These are phyloP conservation scores for Brevipalpus yothersi DNA, from an alignment of 1,140 invertebrate genomes.

Conservation along the genomic window DNA sequence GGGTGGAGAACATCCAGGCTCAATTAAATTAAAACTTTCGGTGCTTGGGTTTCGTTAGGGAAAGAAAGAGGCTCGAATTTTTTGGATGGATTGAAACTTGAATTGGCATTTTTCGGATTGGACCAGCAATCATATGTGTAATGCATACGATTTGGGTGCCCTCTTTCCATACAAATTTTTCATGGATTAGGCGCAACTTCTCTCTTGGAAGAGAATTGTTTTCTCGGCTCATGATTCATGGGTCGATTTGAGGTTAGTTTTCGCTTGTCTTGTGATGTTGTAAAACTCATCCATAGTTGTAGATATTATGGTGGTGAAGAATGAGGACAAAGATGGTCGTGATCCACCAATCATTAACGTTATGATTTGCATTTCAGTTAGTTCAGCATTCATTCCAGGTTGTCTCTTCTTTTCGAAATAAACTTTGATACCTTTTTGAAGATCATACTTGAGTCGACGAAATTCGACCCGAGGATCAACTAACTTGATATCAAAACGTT, in stretches of 20 bases:
- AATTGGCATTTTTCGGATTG: too few relatives aligned
- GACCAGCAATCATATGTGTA: too few relatives aligned
- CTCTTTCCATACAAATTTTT: too few relatives aligned
- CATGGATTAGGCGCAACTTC: too few relatives aligned
- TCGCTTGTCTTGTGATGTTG: too few relatives aligned
- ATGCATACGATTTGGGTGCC: too few relatives aligned
- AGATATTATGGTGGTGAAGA: not conserved
- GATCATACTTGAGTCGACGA: not conserved
- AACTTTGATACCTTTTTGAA: not conserved
- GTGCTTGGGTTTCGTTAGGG: too few relatives aligned
- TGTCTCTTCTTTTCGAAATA: not conserved
- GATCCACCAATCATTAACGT: not conserved
- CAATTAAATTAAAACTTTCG: too few relatives aligned
- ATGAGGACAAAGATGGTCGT: not conserved
- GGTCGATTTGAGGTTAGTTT: too few relatives aligned
- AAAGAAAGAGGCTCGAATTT: too few relatives aligned
- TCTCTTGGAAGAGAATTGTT: not conserved
- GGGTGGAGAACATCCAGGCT: too few relatives aligned
- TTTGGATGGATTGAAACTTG: too few relatives aligned
- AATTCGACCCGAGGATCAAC: not conserved
- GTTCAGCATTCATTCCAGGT: not conserved
- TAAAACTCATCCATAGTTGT: not conserved
- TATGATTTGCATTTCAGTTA: not conserved
- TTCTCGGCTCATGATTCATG: not conserved
- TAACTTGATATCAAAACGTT: not conserved